A percentile compares a stretch with the other conserved stretches of the same genome.
phyloP scores from a whole-genome alignment of 2,888 invertebrate species.

The Lithophane leautieri region DNA sequence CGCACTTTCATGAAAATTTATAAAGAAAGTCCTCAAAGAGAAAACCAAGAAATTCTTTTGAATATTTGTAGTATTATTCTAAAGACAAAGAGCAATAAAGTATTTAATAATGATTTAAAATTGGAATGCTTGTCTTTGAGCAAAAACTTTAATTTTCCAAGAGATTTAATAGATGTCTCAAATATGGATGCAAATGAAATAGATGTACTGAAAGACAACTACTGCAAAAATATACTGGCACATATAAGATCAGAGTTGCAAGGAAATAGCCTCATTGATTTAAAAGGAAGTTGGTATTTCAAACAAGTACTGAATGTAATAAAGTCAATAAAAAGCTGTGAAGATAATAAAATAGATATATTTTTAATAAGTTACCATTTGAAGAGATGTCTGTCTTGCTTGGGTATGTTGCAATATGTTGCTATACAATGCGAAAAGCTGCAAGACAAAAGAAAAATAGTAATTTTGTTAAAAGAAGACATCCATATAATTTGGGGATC shows the following conservation, averaged over 20 bases:
- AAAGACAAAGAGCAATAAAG: slow-evolving; percentile 67
- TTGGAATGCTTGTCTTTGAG: slow-evolving; percentile 78
- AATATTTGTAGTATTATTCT: slow-evolving; percentile 78
- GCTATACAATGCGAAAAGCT: slow-evolving; percentile 61
- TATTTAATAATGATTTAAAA: slow-evolving; percentile 78
- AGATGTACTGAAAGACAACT: slow-evolving; percentile 74
- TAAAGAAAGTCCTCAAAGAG: slow-evolving; percentile 59
- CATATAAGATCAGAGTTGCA: slow-evolving; percentile 68
- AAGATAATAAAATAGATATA: slow-evolving; percentile 72
- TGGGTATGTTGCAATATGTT: slow-evolving; percentile 77
- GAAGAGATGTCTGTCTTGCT: slow-evolving; percentile 73
- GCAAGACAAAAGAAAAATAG: slow-evolving; percentile 28
- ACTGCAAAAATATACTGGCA: slow-evolving; percentile 73
- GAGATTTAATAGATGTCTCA: slow-evolving; percentile 73
- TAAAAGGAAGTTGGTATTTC: slow-evolving; percentile 78
- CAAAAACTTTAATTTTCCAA: slow-evolving; percentile 72
- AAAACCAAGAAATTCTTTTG: slow-evolving; percentile 68
- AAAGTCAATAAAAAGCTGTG: slow-evolving; percentile 74
- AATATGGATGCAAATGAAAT: slow-evolving; percentile 78
- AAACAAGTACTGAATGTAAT: slow-evolving; percentile 75
- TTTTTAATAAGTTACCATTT: slow-evolving; percentile 78
- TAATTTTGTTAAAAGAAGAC: slow-evolving; percentile 66
- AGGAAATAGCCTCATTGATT: slow-evolving; percentile 58
- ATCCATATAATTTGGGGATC: slow-evolving; percentile 69
- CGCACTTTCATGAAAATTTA: slow-evolving; percentile 71